Evolutionary conservation across 1,140 invertebrate genomes (phyloP).

Genomic region (Maconellicoccus hirsutus): DNA sequence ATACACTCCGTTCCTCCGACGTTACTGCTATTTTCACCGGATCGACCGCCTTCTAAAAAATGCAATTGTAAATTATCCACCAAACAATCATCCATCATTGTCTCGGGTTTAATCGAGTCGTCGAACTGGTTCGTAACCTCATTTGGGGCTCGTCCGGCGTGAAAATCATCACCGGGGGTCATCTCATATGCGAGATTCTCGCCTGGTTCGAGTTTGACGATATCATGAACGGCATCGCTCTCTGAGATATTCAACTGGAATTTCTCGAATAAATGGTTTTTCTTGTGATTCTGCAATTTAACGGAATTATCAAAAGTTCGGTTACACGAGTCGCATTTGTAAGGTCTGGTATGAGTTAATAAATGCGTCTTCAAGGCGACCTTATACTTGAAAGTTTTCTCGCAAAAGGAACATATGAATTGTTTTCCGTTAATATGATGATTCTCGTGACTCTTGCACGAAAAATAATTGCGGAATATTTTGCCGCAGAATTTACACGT

Average conservation of each 20-base stretch:
- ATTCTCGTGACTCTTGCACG: constrained; percentile 2
- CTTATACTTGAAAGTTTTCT: neutral
- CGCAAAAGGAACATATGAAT: neutral
- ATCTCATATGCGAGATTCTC: neutral
- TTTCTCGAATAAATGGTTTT: neutral
- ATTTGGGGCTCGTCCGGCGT: no score
- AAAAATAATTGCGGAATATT: neutral
- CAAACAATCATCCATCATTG: neutral
- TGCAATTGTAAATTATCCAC: neutral
- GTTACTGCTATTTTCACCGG: neutral
- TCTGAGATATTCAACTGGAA: neutral
- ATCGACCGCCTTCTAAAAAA: neutral
- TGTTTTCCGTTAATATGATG: neutral
- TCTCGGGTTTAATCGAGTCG: neutral
- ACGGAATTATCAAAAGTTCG: neutral
- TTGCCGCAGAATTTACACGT: neutral
- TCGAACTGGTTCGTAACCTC: neutral
- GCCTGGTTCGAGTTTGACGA: neutral
- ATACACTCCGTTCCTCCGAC: neutral
- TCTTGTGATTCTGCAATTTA: neutral
- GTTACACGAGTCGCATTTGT: neutral
- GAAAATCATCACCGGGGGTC: no score
- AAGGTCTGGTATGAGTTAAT: neutral
- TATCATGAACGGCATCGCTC: neutral
- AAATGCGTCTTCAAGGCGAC: neutral